Base-by-base conservation (phyloP, 1,140 invertebrate genomes). In the Hyles vespertilio region DNA sequence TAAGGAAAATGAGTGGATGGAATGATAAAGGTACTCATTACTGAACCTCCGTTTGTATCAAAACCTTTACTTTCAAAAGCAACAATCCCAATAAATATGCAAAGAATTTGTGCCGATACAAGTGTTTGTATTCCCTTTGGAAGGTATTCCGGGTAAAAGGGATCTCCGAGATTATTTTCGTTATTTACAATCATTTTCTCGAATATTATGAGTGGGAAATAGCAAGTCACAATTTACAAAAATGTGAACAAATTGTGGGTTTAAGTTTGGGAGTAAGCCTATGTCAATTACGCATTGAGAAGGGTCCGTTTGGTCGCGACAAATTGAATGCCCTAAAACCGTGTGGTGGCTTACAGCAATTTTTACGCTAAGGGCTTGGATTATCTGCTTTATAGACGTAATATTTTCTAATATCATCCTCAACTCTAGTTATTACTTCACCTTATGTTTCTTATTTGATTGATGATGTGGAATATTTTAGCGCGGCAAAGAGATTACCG, bases 261-360 rank as follows among this genome's bases (percentile, higher is more conserved):
- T 74, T 72, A 76, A 79, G 61, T 82, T 73, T 63, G 61, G 61
- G 69, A 74, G 79, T 84, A 84, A 84, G 76, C 79, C 72, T 67
- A 69, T 84, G 81, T 87, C 81, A 84, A 84, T 82, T 84, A 83
- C 72, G 67, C 67, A 80, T 77, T 87, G 80, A 87, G 77, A 74
- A 87, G 81, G 84, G 84, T 84, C 73, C 56, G 58, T 69, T 69
- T 74, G 67, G 61, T 36, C 64, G 67, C 76, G 78, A 84, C 77
- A 82, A 82, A 84, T 82, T 78, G 77, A 82, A 85, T 76, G 76
- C 73, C 71, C 67, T 79, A 78, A 77, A 66, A 70, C 63, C 66
- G 57, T 58, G 22, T 54, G 59, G 53, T 61, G 54, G 60, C 63
- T 75, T 70, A 72, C 71, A 60, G 72, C 75, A 74, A 77, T 81